A percentile compares a stretch with the other conserved stretches of the same genome.
Conservation (phyloP, 2,113 vertebrate genomes). For the Colius striatus region DNA sequence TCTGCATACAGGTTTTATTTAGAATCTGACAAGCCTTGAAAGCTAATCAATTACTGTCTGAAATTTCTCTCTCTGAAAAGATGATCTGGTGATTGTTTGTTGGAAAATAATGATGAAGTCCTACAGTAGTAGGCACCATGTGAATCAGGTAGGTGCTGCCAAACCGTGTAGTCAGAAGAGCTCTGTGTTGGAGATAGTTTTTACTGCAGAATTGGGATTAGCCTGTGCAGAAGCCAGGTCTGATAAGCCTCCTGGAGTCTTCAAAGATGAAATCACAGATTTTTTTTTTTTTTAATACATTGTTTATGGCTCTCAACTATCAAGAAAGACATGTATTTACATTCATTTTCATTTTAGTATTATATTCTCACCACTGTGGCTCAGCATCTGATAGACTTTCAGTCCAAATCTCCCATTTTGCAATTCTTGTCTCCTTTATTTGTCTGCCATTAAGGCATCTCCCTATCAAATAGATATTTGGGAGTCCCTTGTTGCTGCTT, state of each 20-base stretch:
- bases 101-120: neutral
- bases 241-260: constrained; percentile 16
- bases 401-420: neutral
- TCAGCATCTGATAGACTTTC: neutral
- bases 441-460: constrained; percentile 10
- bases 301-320: neutral
- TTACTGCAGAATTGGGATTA: constrained; percentile 18
- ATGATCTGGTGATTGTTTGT: neutral
- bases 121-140: neutral
- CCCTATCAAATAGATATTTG: neutral
- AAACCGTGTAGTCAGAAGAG: neutral
- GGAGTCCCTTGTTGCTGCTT: constrained; percentile 12
- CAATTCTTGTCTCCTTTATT: constrained; percentile 2
- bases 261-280: neutral
- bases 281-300: neutral
- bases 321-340: neutral
- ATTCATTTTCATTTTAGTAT: neutral
- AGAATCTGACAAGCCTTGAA: neutral
- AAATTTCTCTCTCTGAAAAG: neutral
- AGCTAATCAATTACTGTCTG: constrained; percentile 26
- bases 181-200: neutral
- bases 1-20: neutral
- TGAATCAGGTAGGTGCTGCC: neutral
- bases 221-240: neutral
- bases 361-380: neutral